A percentile compares a stretch with the other conserved stretches of the same genome.
Conservation (phyloP, 2,113 vertebrate species). For the Neofelis nebulosa region DNA sequence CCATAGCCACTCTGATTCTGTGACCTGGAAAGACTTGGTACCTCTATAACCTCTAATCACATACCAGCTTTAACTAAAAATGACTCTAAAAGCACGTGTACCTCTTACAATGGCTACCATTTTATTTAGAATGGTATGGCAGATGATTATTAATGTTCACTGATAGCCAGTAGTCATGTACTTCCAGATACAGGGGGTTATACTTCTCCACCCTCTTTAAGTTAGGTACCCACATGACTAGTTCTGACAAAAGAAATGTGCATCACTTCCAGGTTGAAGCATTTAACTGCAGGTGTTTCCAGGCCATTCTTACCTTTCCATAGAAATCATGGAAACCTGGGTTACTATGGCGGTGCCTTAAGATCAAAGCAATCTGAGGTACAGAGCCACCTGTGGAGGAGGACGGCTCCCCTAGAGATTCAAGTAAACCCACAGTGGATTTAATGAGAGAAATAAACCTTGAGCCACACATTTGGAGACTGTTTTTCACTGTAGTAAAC, state of each 20-base stretch:
- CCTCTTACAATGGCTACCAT: background rate
- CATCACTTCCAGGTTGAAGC: background rate
- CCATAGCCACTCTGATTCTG: background rate
- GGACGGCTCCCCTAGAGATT: background rate
- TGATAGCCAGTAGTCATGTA: background rate
- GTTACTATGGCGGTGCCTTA: background rate
- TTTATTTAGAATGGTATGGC: background rate
- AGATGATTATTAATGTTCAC: background rate
- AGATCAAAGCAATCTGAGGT: background rate
- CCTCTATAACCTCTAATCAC: background rate
- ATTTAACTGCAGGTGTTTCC: background rate
- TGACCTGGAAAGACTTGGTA: background rate
- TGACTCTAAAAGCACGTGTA: background rate
- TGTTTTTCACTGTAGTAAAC: background rate
- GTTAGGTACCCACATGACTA: background rate
- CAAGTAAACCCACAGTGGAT: background rate
- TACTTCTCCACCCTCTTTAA: background rate
- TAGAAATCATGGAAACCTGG: background rate
- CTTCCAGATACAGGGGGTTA: background rate
- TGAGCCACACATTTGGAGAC: background rate
- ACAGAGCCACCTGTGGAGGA: background rate
- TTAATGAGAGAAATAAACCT: background rate
- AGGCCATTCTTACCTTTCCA: background rate
- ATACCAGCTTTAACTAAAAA: background rate
- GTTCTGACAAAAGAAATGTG: background rate